Percentiles rank a stretch among this genome's conserved stretches.
These are phyloP conservation scores for Mugil cephalus DNA, from an alignment of 2,113 vertebrate species.

Conservation along the genomic window DNA sequence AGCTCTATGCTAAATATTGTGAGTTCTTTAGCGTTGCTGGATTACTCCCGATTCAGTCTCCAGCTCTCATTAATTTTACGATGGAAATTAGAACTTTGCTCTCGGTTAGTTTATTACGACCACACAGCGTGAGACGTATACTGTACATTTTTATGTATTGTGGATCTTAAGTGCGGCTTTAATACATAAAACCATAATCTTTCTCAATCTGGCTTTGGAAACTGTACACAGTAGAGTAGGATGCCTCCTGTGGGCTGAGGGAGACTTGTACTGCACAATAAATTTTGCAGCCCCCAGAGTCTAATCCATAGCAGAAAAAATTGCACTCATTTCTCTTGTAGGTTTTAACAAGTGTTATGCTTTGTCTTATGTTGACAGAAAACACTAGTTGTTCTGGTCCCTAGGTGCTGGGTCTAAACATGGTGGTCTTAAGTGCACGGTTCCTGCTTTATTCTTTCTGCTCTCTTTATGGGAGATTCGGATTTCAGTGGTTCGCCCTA, in stretches of 20 bases:
- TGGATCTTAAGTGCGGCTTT: slow-evolving; percentile 3
- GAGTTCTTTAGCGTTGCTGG: slow-evolving; percentile 9
- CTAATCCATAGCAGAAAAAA: slow-evolving; percentile 50
- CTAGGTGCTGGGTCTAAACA: slow-evolving; percentile 27
- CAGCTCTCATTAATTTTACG: slow-evolving; percentile 25
- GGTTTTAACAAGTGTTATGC: slow-evolving; percentile 42
- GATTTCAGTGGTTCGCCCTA: slow-evolving; percentile 2
- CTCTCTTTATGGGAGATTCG: slow-evolving; percentile 17
- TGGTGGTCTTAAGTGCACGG: slow-evolving; percentile 4
- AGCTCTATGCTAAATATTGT: slow-evolving; percentile 22
- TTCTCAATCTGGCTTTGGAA: neutral
- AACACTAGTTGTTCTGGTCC: slow-evolving; percentile 28
- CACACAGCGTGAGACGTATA: neutral
- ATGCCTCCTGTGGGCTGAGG: slow-evolving; percentile 5
- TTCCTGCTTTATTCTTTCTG: neutral
- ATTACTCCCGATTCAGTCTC: slow-evolving; percentile 12
- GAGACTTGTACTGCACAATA: slow-evolving; percentile 18
- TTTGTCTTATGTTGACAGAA: slow-evolving; percentile 50
- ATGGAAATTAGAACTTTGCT: slow-evolving; percentile 31
- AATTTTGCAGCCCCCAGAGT: slow-evolving; percentile 14
- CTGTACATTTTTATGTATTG: slow-evolving; percentile 6
- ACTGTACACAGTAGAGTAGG: slow-evolving; percentile 2
- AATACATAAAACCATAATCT: neutral
- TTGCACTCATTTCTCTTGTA: slow-evolving; percentile 49
- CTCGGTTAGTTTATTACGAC: neutral